Evolutionary conservation across 2,888 invertebrate species (phyloP).

Genomic region (Trichogramma evanescens): DNA sequence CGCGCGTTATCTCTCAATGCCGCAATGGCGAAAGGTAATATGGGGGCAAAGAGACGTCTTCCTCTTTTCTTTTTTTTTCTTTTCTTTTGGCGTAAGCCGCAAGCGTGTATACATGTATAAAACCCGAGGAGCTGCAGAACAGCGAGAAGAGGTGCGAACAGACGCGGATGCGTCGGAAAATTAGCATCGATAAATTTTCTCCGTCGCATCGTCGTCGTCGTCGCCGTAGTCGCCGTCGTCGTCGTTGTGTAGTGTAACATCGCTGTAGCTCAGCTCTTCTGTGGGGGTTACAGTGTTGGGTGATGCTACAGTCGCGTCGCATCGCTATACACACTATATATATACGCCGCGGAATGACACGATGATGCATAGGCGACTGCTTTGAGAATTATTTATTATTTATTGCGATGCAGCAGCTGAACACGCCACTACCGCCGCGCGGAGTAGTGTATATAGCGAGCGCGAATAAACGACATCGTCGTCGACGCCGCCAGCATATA

Average conservation of each 20-base stretch:
- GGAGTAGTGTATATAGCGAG: neutral
- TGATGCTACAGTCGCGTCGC: too few relatives aligned
- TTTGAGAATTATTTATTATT: conserved; percentile 48
- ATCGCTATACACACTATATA: too few relatives aligned
- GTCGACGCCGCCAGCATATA: too few relatives aligned
- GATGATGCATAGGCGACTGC: conserved; percentile 46
- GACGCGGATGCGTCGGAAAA: conserved; percentile 38
- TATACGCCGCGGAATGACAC: conserved; percentile 40
- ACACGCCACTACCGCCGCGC: conserved; percentile 4
- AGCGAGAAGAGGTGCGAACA: conserved; percentile 17
- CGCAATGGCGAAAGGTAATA: too few relatives aligned
- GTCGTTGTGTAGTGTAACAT: too few relatives aligned
- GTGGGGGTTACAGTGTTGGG: too few relatives aligned
- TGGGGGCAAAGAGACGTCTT: too few relatives aligned
- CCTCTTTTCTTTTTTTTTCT: neutral
- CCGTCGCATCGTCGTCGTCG: conserved; percentile 35
- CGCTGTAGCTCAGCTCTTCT: too few relatives aligned
- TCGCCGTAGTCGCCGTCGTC: conserved; percentile 28
- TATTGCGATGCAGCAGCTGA: conserved; percentile 31
- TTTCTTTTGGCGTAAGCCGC: neutral
- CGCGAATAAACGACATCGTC: conserved; percentile 15
- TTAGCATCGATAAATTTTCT: conserved; percentile 47
- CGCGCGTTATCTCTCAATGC: neutral
- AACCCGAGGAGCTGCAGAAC: neutral
- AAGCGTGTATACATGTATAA: neutral